phyloP scores from a whole-genome alignment of 2,113 vertebrate genomes.

The Corvus hawaiiensis region DNA sequence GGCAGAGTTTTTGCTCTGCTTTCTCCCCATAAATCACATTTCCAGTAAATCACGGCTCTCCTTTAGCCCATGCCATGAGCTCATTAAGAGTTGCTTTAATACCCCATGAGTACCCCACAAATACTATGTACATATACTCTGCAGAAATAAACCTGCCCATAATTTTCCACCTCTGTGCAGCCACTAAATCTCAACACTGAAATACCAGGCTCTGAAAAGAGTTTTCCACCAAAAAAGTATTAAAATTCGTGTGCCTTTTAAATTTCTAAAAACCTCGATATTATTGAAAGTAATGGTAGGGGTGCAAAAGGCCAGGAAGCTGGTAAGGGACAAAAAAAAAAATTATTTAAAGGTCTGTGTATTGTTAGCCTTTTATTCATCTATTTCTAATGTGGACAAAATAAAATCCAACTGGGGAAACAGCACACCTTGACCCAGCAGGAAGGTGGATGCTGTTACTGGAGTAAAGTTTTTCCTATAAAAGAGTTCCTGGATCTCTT shows the following conservation, averaged over 20 bases:
- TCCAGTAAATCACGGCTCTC: not conserved
- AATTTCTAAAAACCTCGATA: not conserved
- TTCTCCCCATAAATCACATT: not conserved
- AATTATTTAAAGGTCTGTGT: not conserved
- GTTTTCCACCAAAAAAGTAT: not conserved
- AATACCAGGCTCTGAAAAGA: not conserved
- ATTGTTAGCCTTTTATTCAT: not conserved
- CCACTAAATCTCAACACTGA: not conserved
- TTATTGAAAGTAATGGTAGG: not conserved
- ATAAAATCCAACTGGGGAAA: not conserved
- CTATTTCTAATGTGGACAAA: not conserved
- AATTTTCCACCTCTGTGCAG: not conserved
- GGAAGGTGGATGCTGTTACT: not conserved
- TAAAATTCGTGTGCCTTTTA: not conserved
- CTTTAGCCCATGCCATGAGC: not conserved
- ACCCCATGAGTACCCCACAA: not conserved
- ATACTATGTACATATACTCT: not conserved
- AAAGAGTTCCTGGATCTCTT: not conserved
- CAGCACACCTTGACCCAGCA: not conserved
- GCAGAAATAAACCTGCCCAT: not conserved
- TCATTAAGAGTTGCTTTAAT: not conserved
- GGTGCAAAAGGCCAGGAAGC: not conserved
- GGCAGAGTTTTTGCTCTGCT: not conserved
- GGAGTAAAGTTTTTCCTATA: not conserved
- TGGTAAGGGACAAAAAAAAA: not conserved